Base-by-base conservation (phyloP, 2,113 vertebrate genomes). In the Eupsittula cactorum region DNA sequence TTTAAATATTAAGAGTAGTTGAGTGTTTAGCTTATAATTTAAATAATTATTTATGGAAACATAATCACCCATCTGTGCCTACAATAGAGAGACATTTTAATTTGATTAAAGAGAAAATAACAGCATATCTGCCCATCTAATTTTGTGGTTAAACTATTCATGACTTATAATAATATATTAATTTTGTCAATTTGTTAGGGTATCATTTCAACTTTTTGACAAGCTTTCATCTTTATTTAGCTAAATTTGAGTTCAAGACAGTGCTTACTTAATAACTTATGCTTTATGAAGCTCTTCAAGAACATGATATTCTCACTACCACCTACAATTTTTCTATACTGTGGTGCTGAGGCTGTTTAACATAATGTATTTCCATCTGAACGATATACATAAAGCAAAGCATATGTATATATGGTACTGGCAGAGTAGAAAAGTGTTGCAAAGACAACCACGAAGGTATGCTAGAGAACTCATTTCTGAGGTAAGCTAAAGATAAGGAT, bases 151-250 rank as follows among this genome's bases (percentile, higher is more conserved):
- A 98, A 97, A 94, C 85, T 97, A 59, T 94, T 97, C 88, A 95
- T 98, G 97, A 97, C 97, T 95, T 96, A 95, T 90, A 95, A 97
- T 95, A 97, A 92, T 96, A 59, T 97, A 98, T 97, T 98, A 98
- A 98, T 98, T 98, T 98, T 98, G 93, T 92, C 98, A 98, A 98
- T 98, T 98, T 98, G 74, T 91, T 71, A 93, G 83, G 91, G 88
- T 97, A 98, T 98, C 87, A 96, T 97, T 98, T 97, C 88, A 97
- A 97, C 53, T 97, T 97, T 90, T 91, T 98, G 98, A 98, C 98
- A 98, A 95, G 97, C 97, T 95, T 98, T 98, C 98, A 98, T n/a
- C 42, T 98, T 97, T 97, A 97, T 97, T 98, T 98, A 98, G 89
- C 94, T 84, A 83, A 85, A 95, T 86, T 96, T 6, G 63, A 65